A percentile compares a stretch with the other conserved stretches of the same genome.
phyloP scores from a whole-genome alignment of 1,140 invertebrate species.

The Papilio machaon region DNA sequence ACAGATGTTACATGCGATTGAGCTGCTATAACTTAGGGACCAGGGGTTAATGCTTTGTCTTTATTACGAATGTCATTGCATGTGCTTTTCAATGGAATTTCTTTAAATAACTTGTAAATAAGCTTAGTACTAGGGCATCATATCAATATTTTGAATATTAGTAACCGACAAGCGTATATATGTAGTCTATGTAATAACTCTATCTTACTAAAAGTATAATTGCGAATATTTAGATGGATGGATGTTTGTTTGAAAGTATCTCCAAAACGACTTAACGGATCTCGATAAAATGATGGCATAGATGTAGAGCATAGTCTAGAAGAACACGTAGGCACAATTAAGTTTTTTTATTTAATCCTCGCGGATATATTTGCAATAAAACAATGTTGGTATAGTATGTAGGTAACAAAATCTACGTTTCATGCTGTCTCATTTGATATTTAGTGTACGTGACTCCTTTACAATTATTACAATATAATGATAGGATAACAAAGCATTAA shows the following conservation, averaged over 20 bases:
- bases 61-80: not conserved
- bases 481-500: not conserved
- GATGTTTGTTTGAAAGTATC: too few relatives aligned
- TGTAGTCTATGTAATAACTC: too few relatives aligned
- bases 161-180: not conserved
- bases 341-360: too few relatives aligned
- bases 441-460: not conserved
- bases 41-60: not conserved
- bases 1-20: conserved; percentile 25
- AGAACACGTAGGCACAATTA: too few relatives aligned
- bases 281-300: too few relatives aligned
- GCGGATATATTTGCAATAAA: not conserved
- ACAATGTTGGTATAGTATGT: not conserved
- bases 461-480: not conserved
- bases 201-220: too few relatives aligned
- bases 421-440: not conserved
- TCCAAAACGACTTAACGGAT: too few relatives aligned
- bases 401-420: too few relatives aligned
- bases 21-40: conserved; percentile 11
- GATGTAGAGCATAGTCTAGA: too few relatives aligned
- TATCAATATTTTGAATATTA: too few relatives aligned
- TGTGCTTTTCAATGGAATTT: not conserved
- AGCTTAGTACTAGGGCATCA: too few relatives aligned
- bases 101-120: not conserved
- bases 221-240: too few relatives aligned